These are phyloP conservation scores for Luperina testacea DNA, from an alignment of 2,888 invertebrate genomes.

Conservation along the genomic window DNA sequence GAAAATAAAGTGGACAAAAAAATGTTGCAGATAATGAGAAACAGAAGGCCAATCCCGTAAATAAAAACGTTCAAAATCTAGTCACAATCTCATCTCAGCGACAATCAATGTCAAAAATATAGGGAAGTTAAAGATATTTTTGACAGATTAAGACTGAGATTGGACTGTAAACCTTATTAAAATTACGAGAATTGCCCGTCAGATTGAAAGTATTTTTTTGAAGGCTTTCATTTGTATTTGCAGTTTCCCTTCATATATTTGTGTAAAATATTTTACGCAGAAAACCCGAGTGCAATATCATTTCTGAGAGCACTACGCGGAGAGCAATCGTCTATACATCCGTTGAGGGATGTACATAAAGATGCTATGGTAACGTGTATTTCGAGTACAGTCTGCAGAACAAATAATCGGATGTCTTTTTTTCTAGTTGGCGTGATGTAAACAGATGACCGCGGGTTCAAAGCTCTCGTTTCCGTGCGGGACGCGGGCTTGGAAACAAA, in stretches of 20 bases:
- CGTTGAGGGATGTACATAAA: constrained; percentile 5
- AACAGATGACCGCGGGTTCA: constrained; percentile 89
- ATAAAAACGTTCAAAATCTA: not conserved
- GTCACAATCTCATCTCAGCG: not conserved
- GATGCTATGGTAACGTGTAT: constrained; percentile 5
- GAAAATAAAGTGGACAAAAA: not conserved
- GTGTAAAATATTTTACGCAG: constrained; percentile 35
- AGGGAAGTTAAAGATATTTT: not conserved
- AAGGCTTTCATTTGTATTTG: constrained; percentile 2
- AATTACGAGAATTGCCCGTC: not conserved
- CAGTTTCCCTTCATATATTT: constrained; percentile 11
- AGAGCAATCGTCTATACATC: constrained; percentile 33
- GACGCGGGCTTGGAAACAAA: constrained; percentile 85
- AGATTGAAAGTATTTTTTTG: constrained; percentile 10
- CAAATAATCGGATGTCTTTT: constrained; percentile 81
- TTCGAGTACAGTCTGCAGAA: constrained; percentile 59
- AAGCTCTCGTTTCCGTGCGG: constrained; percentile 84
- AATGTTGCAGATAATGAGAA: not conserved
- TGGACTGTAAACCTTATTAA: not conserved
- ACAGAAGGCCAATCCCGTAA: no score
- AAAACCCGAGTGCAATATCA: constrained; percentile 29
- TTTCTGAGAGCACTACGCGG: constrained; percentile 10
- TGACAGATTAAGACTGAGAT: not conserved
- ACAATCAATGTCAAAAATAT: not conserved
- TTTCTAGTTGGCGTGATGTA: constrained; percentile 83